Percentiles rank a stretch among this genome's conserved stretches.
Conservation (phyloP, 2,888 invertebrate species). For the Nowickia ferox region DNA sequence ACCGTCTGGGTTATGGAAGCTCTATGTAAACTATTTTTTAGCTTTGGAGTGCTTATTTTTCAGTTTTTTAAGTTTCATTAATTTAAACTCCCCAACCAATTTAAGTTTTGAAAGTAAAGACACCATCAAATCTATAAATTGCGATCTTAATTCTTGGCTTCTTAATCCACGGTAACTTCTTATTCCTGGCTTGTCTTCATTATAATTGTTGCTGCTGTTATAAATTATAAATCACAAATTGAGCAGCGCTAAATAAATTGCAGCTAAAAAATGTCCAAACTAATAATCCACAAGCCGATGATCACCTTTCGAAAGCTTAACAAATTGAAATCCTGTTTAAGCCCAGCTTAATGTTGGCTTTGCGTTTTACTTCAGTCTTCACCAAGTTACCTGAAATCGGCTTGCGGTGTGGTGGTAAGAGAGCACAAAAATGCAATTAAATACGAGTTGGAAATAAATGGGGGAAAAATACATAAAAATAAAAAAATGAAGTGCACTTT, state of each 20-base stretch:
- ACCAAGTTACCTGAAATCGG: neutral
- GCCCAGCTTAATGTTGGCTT: slow-evolving; percentile 43
- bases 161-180: too few relatives aligned
- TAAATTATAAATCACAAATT: slow-evolving; percentile 60
- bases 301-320: slow-evolving; percentile 69
- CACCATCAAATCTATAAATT: too few relatives aligned
- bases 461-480: slow-evolving; percentile 7
- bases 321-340: slow-evolving; percentile 69
- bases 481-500: neutral
- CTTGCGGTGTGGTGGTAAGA: neutral
- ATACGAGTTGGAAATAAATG: slow-evolving; percentile 19
- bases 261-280: slow-evolving; percentile 56
- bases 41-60: too few relatives aligned
- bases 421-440: slow-evolving; percentile 55
- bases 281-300: slow-evolving; percentile 39
- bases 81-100: too few relatives aligned
- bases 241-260: slow-evolving; percentile 59
- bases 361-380: slow-evolving; percentile 15
- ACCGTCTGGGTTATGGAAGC: too few relatives aligned
- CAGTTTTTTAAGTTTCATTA: too few relatives aligned
- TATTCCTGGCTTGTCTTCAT: neutral
- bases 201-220: neutral
- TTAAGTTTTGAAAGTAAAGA: too few relatives aligned
- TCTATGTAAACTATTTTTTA: too few relatives aligned
- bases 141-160: neutral